Conservation (phyloP, 2,888 invertebrate genomes). For the Mythimna loreyi region DNA sequence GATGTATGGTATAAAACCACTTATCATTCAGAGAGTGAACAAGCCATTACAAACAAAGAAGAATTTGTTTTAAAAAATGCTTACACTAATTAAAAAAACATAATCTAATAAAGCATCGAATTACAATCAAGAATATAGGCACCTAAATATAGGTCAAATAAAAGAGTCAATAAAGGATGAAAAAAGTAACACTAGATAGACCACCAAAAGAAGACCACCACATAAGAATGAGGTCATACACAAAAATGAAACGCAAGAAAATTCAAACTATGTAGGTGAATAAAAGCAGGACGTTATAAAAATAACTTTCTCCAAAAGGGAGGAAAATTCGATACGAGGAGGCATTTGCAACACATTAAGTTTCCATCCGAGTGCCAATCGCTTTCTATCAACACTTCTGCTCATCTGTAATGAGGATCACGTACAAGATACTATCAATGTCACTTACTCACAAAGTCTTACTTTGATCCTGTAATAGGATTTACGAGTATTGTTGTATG, state of each 20-base stretch:
- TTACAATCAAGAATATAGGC: conserved; percentile 3
- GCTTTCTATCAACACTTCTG: conserved; percentile 65
- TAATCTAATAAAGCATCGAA: neutral
- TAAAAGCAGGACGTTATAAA: conserved; percentile 50
- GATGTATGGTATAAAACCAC: neutral
- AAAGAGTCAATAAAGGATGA: neutral
- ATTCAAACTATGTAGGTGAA: conserved; percentile 42
- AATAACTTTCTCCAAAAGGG: conserved; percentile 63
- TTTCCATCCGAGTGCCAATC: conserved; percentile 61
- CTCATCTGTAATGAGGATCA: conserved; percentile 57
- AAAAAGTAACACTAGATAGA: neutral
- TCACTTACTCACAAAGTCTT: conserved; percentile 41
- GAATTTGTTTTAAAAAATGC: neutral
- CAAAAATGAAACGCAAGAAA: conserved; percentile 21
- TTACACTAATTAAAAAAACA: neutral
- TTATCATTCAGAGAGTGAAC: neutral
- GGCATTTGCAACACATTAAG: conserved; percentile 59
- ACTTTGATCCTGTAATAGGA: conserved; percentile 35
- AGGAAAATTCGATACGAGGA: conserved; percentile 54
- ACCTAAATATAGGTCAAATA: too few relatives aligned
- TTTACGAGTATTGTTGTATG: conserved; percentile 20
- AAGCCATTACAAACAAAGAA: neutral
- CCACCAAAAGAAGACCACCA: too few relatives aligned
- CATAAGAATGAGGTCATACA: neutral
- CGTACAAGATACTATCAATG: conserved; percentile 53